Evolutionary conservation across 2,888 invertebrate genomes (phyloP).

Genomic region (Agriopis leucophaearia): DNA sequence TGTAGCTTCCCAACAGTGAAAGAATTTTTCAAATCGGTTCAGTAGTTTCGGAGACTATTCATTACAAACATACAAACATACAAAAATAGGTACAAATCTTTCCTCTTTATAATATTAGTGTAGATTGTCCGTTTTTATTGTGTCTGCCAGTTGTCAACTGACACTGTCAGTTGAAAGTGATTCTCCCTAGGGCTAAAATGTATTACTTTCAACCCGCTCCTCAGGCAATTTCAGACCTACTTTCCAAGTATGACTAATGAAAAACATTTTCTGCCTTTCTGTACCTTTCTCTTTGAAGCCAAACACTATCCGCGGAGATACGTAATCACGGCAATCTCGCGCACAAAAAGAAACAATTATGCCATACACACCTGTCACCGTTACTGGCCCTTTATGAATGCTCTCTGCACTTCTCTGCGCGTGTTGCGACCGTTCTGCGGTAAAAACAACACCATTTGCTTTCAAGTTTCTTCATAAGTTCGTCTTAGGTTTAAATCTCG

Average conservation of each 20-base stretch:
- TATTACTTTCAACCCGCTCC: no score
- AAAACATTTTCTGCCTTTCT: conserved; percentile 38
- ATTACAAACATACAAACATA: no score
- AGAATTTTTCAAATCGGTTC: no score
- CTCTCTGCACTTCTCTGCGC: conserved; percentile 21
- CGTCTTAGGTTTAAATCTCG: background rate
- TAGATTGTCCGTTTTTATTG: no score
- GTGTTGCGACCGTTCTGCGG: background rate
- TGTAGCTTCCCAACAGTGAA: no score
- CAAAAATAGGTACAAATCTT: no score
- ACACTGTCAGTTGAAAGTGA: no score
- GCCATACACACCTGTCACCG: conserved; percentile 68
- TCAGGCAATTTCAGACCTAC: no score
- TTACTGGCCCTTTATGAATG: conserved; percentile 20
- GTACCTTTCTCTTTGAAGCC: conserved; percentile 41
- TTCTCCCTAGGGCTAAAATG: no score
- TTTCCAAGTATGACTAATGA: background rate
- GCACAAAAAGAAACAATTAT: conserved; percentile 82
- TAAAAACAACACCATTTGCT: background rate
- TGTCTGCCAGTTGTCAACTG: no score
- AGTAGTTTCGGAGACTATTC: no score
- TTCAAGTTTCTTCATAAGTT: background rate
- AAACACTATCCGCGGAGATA: conserved; percentile 60
- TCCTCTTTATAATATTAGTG: no score
- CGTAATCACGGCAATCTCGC: conserved; percentile 78